Conservation (phyloP, 2,888 invertebrate genomes). For the Cecidostiba fungosa region DNA sequence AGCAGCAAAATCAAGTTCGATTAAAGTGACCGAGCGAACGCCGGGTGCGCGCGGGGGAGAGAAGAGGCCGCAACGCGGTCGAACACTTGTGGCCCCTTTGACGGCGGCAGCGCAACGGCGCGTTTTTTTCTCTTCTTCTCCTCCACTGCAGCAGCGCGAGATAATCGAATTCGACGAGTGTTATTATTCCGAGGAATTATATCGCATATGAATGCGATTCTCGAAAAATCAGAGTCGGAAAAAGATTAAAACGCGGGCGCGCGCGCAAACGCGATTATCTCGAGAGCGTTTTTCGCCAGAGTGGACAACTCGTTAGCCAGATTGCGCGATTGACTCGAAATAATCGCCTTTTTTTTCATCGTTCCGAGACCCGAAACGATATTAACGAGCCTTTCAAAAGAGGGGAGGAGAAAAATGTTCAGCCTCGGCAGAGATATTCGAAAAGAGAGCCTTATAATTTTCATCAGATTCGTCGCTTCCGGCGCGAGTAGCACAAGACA, state of each 20-base stretch:
- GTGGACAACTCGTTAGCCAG: not conserved
- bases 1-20: constrained; percentile 25
- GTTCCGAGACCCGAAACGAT: not conserved
- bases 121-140: not conserved
- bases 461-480: not conserved
- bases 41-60: not conserved
- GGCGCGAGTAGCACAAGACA: not conserved
- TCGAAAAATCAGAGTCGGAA: not conserved
- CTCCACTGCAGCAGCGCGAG: not conserved
- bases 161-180: not conserved
- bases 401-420: not conserved
- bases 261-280: not conserved
- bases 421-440: not conserved
- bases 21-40: constrained; percentile 14
- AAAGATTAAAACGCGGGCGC: not conserved
- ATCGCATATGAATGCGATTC: not conserved
- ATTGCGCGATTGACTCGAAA: not conserved
- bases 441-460: constrained; percentile 21
- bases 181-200: not conserved
- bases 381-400: not conserved
- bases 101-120: not conserved
- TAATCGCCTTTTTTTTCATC: not conserved
- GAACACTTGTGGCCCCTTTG: not conserved
- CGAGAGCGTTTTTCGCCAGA: not conserved
- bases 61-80: not conserved